Percentiles rank a stretch among this genome's conserved stretches.
phyloP scores from a whole-genome alignment of 2,113 vertebrate species.

The Tachuris rubrigastra region DNA sequence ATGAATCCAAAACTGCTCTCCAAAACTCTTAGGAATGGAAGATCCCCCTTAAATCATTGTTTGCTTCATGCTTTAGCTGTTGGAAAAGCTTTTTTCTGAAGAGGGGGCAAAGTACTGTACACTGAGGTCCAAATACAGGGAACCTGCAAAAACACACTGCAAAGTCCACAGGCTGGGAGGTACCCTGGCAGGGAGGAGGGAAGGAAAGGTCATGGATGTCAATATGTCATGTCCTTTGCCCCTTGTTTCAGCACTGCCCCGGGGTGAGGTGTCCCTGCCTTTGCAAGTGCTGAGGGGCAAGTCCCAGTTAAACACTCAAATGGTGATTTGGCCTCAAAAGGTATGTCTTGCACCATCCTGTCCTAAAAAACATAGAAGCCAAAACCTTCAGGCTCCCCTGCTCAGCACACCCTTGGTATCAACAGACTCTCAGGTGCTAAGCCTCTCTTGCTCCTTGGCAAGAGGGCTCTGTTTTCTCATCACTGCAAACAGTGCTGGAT shows the following conservation, averaged over 20 bases:
- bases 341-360: background rate
- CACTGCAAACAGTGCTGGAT: background rate
- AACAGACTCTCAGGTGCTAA: background rate
- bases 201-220: background rate
- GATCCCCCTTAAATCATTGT: background rate
- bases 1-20: background rate
- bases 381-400: background rate
- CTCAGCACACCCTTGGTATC: background rate
- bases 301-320: background rate
- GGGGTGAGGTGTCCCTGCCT: background rate
- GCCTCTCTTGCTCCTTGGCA: background rate
- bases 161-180: background rate
- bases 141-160: background rate
- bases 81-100: background rate
- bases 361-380: background rate
- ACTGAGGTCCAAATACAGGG: background rate
- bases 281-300: background rate
- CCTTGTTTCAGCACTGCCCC: accelerated
- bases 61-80: background rate
- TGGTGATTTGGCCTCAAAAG: background rate
- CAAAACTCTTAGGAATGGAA: background rate
- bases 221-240: accelerated
- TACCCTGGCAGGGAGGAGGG: background rate
- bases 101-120: background rate
- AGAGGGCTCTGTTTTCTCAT: background rate